A percentile compares a stretch with the other conserved stretches of the same genome.
phyloP scores from a whole-genome alignment of 2,113 vertebrate genomes.

The Anolis sagrei region DNA sequence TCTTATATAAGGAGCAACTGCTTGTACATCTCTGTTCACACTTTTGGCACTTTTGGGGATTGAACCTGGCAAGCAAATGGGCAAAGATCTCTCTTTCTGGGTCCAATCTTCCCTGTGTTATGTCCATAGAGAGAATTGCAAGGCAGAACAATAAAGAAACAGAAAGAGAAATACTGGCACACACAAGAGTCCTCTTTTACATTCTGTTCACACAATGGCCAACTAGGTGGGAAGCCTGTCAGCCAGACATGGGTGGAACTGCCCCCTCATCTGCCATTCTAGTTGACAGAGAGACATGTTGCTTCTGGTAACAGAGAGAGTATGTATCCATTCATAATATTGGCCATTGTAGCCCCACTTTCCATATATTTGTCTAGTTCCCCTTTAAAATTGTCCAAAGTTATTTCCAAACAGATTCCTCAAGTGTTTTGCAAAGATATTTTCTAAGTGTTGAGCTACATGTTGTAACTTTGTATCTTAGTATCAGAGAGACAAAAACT shows the following conservation, averaged over 20 bases:
- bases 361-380: background rate
- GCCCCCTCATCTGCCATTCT: background rate
- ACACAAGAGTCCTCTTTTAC: background rate
- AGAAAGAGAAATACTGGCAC: background rate
- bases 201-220: background rate
- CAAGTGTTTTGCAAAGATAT: too few species aligned
- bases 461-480: too few species aligned
- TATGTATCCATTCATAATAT: background rate
- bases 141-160: background rate
- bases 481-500: too few species aligned
- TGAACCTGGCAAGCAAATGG: too few species aligned
- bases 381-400: background rate
- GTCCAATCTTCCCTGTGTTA: background rate
- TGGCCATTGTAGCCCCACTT: background rate
- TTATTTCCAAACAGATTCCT: too few species aligned
- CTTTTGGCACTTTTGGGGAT: background rate
- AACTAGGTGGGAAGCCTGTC: background rate
- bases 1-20: background rate
- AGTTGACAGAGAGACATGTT: background rate
- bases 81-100: background rate
- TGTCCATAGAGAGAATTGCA: background rate
- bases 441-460: too few species aligned
- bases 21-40: background rate
- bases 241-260: too few species aligned
- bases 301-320: too few species aligned